Conservation (phyloP, 2,888 invertebrate species). For the Sepioteuthis lessoniana region DNA sequence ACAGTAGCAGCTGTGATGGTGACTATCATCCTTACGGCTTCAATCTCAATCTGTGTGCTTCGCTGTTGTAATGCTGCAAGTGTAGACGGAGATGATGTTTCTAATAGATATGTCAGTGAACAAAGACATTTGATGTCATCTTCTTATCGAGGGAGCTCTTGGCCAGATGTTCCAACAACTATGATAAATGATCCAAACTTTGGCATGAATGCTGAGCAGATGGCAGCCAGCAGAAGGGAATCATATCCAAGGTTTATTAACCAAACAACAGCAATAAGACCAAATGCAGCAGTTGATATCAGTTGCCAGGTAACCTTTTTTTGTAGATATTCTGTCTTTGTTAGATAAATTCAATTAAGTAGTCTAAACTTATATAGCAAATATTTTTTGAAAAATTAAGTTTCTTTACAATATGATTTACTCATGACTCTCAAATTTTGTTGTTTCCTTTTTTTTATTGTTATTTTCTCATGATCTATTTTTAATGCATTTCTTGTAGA, state of each 20-base stretch:
- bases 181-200: not conserved
- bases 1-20: not conserved
- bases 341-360: too few relatives aligned
- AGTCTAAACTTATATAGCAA: too few relatives aligned
- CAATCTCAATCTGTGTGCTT: not conserved
- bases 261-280: not conserved
- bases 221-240: not conserved
- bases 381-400: too few relatives aligned
- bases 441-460: too few relatives aligned
- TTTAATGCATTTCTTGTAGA: too few relatives aligned
- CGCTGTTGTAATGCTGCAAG: conserved; percentile 33
- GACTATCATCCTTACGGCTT: not conserved
- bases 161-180: not conserved
- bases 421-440: too few relatives aligned
- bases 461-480: too few relatives aligned
- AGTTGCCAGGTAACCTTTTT: too few relatives aligned
- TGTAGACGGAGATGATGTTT: conserved; percentile 15
- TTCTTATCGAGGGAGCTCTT: not conserved
- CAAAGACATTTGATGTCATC: conserved; percentile 14
- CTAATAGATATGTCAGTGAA: conserved; percentile 14
- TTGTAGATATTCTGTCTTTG: not conserved
- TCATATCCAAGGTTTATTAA: not conserved
- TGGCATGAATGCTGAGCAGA: not conserved
- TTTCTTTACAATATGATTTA: too few relatives aligned
- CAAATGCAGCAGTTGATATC: not conserved